These are phyloP conservation scores for Erinaceus europaeus DNA, from an alignment of 2,113 vertebrate species.

Conservation along the genomic window DNA sequence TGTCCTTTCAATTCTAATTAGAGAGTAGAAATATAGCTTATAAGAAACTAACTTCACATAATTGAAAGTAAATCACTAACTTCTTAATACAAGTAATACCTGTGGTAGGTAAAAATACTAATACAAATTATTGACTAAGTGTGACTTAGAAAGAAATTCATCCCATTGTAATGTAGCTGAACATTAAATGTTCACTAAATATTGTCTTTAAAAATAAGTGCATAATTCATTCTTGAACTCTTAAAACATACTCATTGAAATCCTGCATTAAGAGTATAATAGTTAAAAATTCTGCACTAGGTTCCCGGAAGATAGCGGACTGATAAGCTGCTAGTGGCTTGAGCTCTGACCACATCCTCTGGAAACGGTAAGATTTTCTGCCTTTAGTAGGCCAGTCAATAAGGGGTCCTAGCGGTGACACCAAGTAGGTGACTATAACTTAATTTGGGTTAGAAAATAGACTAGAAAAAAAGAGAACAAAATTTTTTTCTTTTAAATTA, in stretches of 20 bases:
- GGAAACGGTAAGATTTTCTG: too few relatives aligned
- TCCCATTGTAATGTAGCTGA: constrained; percentile 70
- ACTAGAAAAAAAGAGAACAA: too few relatives aligned
- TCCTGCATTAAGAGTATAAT: constrained; percentile 68
- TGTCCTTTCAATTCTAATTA: background rate
- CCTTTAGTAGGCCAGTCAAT: too few relatives aligned
- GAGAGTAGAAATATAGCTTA: too few relatives aligned
- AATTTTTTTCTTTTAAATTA: too few relatives aligned
- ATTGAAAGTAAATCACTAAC: constrained; percentile 70
- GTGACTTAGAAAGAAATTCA: constrained; percentile 77
- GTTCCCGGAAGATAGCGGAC: too few relatives aligned
- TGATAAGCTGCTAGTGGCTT: too few relatives aligned
- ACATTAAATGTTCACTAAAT: constrained; percentile 77
- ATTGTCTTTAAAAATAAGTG: constrained; percentile 60
- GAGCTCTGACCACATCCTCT: too few relatives aligned
- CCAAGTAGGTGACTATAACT: too few relatives aligned
- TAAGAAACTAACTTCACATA: constrained; percentile 62
- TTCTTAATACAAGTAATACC: constrained; percentile 74
- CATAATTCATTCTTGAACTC: constrained; percentile 66
- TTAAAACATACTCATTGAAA: constrained; percentile 74
- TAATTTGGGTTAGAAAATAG: too few relatives aligned
- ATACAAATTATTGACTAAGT: constrained; percentile 77
- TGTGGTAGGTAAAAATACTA: constrained; percentile 78
- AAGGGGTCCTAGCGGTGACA: too few relatives aligned
- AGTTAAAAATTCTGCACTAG: too few relatives aligned